A percentile compares a stretch with the other conserved stretches of the same genome.
These are phyloP conservation scores for Chloroceryle inda DNA, from an alignment of 2,797 vertebrate species.

Conservation along the genomic window DNA sequence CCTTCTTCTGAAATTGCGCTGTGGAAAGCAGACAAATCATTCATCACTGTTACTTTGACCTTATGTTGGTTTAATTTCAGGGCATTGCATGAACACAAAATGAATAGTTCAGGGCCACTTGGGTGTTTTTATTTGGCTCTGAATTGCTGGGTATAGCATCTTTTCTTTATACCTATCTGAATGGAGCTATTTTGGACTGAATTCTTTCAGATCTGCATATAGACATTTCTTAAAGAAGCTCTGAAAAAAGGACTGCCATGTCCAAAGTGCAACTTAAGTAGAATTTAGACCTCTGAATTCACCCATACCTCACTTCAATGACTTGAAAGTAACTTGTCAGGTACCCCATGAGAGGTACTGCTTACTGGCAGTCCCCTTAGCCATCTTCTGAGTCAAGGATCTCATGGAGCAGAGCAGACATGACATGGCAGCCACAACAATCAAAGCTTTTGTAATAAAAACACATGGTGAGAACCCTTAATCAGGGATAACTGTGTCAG, in stretches of 20 bases:
- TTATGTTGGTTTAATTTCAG: slow-evolving; percentile 14
- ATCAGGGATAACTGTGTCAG: not conserved
- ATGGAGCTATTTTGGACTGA: not conserved
- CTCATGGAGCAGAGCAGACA: not conserved
- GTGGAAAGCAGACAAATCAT: slow-evolving; percentile 2
- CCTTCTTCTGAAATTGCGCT: not conserved
- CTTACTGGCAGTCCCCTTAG: not conserved
- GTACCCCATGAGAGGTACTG: accelerated
- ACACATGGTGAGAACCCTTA: not conserved
- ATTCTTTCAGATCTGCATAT: not conserved
- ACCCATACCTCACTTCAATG: not conserved
- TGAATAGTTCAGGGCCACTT: not conserved
- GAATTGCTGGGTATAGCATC: not conserved
- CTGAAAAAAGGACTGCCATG: not conserved
- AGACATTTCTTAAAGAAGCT: not conserved
- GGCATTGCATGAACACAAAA: not conserved
- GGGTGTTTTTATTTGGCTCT: not conserved
- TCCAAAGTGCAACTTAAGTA: not conserved
- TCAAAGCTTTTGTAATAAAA: not conserved
- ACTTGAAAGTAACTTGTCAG: not conserved
- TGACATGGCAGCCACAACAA: not conserved
- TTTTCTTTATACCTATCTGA: not conserved
- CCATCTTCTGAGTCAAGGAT: not conserved
- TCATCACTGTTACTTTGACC: not conserved
- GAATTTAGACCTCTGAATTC: not conserved